Evolutionary conservation across 2,113 vertebrate genomes (phyloP).

Genomic region (Tringa solitaria): DNA sequence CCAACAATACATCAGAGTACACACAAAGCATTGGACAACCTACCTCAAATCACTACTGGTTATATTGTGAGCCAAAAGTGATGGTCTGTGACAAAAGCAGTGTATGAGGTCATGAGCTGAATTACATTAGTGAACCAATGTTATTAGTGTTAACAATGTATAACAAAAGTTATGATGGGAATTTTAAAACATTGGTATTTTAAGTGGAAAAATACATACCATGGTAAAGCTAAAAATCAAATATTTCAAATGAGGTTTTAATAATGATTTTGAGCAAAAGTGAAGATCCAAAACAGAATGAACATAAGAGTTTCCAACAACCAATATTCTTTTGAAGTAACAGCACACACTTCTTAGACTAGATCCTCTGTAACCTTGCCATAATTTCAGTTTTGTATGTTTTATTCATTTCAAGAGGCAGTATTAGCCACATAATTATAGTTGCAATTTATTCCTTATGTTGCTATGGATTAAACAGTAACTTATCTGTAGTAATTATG

Average conservation of each 20-base stretch:
- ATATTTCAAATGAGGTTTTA: neutral
- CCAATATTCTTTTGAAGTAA: neutral
- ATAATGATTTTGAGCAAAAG: neutral
- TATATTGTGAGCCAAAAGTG: neutral
- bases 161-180: neutral
- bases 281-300: neutral
- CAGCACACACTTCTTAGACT: neutral
- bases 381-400: neutral
- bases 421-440: constrained; percentile 32
- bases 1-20: neutral
- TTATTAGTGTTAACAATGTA: neutral
- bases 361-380: neutral
- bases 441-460: constrained; percentile 26
- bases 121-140: neutral
- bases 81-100: neutral
- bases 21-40: neutral
- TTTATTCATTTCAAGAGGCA: neutral
- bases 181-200: neutral
- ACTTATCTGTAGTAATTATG: constrained; percentile 64
- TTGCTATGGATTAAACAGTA: constrained; percentile 38
- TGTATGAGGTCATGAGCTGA: neutral
- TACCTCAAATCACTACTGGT: neutral
- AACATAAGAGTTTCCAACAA: neutral
- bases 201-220: neutral
- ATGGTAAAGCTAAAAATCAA: neutral